Conservation (phyloP, 2,797 vertebrate species). For the Emys orbicularis region DNA sequence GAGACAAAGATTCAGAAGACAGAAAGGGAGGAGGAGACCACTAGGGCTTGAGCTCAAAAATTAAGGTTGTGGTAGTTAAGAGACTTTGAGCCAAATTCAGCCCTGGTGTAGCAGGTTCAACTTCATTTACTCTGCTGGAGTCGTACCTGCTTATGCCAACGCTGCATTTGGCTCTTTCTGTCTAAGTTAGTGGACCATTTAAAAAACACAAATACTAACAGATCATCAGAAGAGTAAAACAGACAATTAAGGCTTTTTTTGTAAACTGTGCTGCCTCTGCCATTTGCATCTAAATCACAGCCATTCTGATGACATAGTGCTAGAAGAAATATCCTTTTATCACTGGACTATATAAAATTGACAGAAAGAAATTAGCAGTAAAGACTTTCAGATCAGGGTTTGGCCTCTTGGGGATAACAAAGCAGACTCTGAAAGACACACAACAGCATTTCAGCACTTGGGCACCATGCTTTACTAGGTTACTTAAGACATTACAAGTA, state of each 20-base stretch:
- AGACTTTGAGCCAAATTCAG: neutral
- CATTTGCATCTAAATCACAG: slow-evolving; percentile 71
- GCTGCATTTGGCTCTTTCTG: neutral
- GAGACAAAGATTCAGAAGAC: slow-evolving; percentile 34
- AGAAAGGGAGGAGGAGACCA: slow-evolving; percentile 8
- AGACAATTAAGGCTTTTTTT: neutral
- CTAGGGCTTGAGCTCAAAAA: neutral
- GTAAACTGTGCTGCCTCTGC: slow-evolving; percentile 36
- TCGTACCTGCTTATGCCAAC: neutral
- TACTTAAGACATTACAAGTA: slow-evolving; percentile 79
- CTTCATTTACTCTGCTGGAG: neutral
- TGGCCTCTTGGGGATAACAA: slow-evolving; percentile 77
- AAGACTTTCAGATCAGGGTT: slow-evolving; percentile 69
- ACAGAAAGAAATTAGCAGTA: slow-evolving; percentile 77
- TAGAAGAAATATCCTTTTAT: slow-evolving; percentile 57
- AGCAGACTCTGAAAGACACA: slow-evolving; percentile 66
- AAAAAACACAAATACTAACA: slow-evolving; percentile 25
- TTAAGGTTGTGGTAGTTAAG: neutral
- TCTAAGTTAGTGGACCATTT: neutral
- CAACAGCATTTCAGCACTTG: slow-evolving; percentile 67
- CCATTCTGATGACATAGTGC: slow-evolving; percentile 39
- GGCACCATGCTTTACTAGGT: slow-evolving; percentile 74
- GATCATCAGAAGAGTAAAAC: neutral
- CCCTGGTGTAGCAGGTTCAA: neutral
- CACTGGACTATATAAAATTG: slow-evolving; percentile 67